These are phyloP conservation scores for Vesta saturnalis DNA, from an alignment of 2,888 invertebrate species.

Conservation along the genomic window DNA sequence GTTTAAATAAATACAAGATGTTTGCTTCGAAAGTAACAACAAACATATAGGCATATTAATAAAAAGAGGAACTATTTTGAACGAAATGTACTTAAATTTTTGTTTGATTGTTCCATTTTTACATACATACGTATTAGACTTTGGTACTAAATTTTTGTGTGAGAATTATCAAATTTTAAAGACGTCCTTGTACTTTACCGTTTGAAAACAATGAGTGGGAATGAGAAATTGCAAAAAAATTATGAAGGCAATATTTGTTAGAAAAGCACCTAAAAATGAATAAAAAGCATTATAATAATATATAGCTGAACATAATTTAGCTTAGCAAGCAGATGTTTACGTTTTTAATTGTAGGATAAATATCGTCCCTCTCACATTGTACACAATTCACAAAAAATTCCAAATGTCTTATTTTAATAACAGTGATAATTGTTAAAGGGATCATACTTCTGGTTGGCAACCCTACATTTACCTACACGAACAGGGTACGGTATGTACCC, in stretches of 20 bases:
- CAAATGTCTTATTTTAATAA: slow-evolving; percentile 7
- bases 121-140: no score
- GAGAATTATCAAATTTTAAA: slow-evolving; percentile 1
- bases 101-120: background rate
- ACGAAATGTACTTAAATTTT: no score
- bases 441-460: slow-evolving; percentile 20
- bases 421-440: background rate
- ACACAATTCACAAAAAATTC: background rate
- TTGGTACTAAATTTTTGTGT: slow-evolving; percentile 1
- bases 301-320: background rate
- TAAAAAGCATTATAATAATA: background rate
- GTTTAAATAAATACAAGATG: no score
- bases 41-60: no score
- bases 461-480: slow-evolving; percentile 24
- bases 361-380: no score
- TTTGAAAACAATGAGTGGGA: background rate
- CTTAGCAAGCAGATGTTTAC: no score
- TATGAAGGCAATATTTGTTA: background rate
- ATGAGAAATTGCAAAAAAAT: background rate
- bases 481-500: slow-evolving; percentile 3
- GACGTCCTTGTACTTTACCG: slow-evolving; percentile 1
- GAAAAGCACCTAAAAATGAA: background rate
- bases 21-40: no score
- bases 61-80: no score
- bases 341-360: no score